Evolutionary conservation across 2,888 invertebrate genomes (phyloP).

Genomic region (Pyrocoelia pectoralis): DNA sequence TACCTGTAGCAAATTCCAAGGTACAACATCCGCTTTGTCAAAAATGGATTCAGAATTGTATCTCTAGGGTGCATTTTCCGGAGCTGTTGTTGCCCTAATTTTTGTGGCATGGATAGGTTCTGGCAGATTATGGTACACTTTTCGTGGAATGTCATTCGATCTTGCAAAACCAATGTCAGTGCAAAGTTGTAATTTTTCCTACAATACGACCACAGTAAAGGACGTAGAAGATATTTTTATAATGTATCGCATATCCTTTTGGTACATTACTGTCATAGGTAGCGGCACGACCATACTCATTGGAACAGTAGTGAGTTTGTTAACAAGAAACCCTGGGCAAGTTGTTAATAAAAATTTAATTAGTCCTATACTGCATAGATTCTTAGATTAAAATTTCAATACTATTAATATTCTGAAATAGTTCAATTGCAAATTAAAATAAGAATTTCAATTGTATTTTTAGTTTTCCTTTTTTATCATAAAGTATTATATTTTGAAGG

Average conservation of each 20-base stretch:
- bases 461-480: too few species aligned
- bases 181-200: neutral
- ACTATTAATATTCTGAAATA: too few species aligned
- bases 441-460: too few species aligned
- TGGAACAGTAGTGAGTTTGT: conserved; percentile 69
- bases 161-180: conserved; percentile 3
- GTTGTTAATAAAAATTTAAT: neutral
- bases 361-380: neutral
- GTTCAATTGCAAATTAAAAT: too few species aligned
- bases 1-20: too few species aligned
- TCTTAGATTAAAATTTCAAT: conserved; percentile 1
- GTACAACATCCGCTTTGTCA: too few species aligned
- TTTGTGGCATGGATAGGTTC: conserved; percentile 1
- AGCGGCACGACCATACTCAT: conserved; percentile 66
- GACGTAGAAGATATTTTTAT: conserved; percentile 58
- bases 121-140: neutral
- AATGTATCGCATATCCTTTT: conserved; percentile 72
- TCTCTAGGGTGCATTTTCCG: too few species aligned
- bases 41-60: too few species aligned
- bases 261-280: conserved; percentile 74
- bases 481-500: too few species aligned
- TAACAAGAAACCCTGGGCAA: conserved; percentile 53
- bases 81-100: neutral
- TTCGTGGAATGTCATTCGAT: neutral
- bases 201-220: neutral